A percentile compares a stretch with the other conserved stretches of the same genome.
Evolutionary conservation across 2,113 vertebrate species (phyloP).

Genomic region (Melanostigma gelatinosum): DNA sequence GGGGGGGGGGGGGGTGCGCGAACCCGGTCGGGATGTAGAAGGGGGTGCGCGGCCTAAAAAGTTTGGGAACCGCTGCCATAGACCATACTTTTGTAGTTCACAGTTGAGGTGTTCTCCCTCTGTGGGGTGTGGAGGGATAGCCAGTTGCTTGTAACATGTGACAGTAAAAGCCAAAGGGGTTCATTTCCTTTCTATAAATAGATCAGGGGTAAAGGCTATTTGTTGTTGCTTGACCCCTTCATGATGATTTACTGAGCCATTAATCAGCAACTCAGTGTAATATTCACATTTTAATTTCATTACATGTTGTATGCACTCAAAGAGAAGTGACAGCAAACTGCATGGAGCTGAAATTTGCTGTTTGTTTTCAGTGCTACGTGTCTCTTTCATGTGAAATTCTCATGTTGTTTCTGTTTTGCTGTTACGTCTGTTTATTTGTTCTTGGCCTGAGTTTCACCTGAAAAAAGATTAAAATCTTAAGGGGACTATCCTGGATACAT

Average conservation of each 20-base stretch:
- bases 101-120: neutral
- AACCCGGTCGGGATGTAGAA: too few relatives aligned
- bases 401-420: neutral
- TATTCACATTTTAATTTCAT: neutral
- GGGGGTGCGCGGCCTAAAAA: too few relatives aligned
- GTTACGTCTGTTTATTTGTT: too few relatives aligned
- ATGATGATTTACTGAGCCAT: neutral
- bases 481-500: neutral
- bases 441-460: neutral
- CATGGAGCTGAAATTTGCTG: neutral
- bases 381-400: too few relatives aligned
- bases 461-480: neutral
- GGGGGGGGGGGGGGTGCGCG: too few relatives aligned
- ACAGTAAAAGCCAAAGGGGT: constrained; percentile 52
- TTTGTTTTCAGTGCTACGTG: too few relatives aligned
- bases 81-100: neutral
- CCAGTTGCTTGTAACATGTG: constrained; percentile 39
- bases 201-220: constrained; percentile 38
- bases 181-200: constrained; percentile 77
- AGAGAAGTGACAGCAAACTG: neutral
- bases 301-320: neutral
- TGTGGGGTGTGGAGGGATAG: constrained; percentile 7
- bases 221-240: constrained; percentile 19
- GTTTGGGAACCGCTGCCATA: too few relatives aligned
- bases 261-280: neutral